Percentiles rank a stretch among this genome's conserved stretches.
phyloP scores from a whole-genome alignment of 2,888 invertebrate species.

The Drosophila niveifrons region DNA sequence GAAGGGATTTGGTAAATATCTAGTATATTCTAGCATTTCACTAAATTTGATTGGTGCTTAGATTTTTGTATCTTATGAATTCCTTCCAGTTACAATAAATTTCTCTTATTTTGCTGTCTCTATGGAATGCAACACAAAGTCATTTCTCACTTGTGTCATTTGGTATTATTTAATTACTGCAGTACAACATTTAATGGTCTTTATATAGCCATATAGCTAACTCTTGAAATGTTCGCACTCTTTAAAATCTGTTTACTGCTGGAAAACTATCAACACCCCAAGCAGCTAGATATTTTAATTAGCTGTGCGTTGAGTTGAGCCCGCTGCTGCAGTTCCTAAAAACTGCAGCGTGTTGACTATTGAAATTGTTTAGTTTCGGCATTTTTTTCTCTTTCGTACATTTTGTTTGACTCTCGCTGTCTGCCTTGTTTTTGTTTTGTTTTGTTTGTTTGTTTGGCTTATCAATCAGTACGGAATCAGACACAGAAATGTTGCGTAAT shows the following conservation, averaged over 20 bases:
- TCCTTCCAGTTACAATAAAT: too few species aligned
- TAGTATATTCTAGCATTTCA: too few species aligned
- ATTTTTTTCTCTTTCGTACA: slow-evolving; percentile 8
- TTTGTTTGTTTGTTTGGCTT: slow-evolving; percentile 58
- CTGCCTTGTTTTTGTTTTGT: slow-evolving; percentile 5
- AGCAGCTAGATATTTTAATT: slow-evolving; percentile 56
- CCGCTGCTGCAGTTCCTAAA: slow-evolving; percentile 35
- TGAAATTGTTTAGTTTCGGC: slow-evolving; percentile 20
- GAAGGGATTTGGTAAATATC: too few species aligned
- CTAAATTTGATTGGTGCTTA: too few species aligned
- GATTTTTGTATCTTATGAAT: too few species aligned
- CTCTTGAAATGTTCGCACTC: slow-evolving; percentile 50
- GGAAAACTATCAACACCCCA: slow-evolving; percentile 57
- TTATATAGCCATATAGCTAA: slow-evolving; percentile 9
- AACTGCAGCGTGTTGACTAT: slow-evolving; percentile 25
- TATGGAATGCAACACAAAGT: too few species aligned
- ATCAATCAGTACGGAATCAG: slow-evolving; percentile 71
- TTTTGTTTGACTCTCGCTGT: slow-evolving; percentile 22
- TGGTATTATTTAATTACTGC: neutral
- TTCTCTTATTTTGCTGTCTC: too few species aligned
- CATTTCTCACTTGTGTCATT: slow-evolving; percentile 4
- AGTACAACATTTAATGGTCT: slow-evolving; percentile 19
- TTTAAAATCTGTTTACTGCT: slow-evolving; percentile 55
- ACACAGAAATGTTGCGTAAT: slow-evolving; percentile 63
- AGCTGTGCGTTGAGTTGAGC: slow-evolving; percentile 48